phyloP scores from a whole-genome alignment of 2,113 vertebrate species.

The Cryptomyrus ogoouensis region DNA sequence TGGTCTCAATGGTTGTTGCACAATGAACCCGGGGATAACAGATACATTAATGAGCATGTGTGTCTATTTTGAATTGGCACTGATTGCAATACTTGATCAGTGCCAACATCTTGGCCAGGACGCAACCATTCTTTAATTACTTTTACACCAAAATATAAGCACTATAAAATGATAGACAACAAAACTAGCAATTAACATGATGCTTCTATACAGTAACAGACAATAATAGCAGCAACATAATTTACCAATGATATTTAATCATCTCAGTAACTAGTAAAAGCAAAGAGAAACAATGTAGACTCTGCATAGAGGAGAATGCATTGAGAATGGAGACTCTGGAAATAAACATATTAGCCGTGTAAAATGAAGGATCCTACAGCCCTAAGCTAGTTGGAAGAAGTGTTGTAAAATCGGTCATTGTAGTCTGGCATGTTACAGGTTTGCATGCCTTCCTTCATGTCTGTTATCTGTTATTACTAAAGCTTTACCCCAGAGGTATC shows the following conservation, averaged over 20 bases:
- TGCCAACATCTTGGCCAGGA: background rate
- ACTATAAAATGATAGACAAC: background rate
- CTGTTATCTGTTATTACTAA: background rate
- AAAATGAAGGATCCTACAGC: background rate
- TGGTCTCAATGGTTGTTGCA: background rate
- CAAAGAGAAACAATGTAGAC: background rate
- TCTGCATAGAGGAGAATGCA: background rate
- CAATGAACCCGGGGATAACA: background rate
- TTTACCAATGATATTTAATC: background rate
- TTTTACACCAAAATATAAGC: background rate
- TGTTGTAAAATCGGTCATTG: background rate
- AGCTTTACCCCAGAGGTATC: background rate
- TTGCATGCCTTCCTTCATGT: background rate
- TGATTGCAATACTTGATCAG: background rate
- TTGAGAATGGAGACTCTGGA: background rate
- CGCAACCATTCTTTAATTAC: background rate
- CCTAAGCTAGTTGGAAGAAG: background rate
- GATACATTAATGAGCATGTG: background rate
- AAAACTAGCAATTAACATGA: background rate
- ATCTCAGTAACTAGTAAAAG: background rate
- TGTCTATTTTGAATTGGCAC: background rate
- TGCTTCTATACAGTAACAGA: background rate
- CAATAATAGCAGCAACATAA: background rate
- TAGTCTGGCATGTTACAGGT: background rate
- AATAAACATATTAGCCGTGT: background rate